Conservation (phyloP, 2,113 vertebrate species). For the Tylochromis polylepis region DNA sequence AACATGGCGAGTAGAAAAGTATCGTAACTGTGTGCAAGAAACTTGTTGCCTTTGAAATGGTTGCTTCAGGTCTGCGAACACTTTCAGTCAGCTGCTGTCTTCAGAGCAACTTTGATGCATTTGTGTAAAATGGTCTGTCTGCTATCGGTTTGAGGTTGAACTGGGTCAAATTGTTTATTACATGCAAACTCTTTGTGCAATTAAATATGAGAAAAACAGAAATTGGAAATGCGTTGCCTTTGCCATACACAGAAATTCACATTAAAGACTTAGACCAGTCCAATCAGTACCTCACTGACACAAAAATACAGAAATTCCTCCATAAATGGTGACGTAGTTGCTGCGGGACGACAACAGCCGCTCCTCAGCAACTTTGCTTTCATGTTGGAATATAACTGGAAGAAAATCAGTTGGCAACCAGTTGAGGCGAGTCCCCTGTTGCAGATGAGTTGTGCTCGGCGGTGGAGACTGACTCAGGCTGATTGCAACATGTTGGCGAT, state of each 20-base stretch:
- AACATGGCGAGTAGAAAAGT: not conserved
- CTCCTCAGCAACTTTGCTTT: not conserved
- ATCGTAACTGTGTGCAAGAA: not conserved
- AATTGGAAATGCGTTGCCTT: not conserved
- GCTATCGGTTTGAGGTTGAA: too few species aligned
- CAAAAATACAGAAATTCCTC: not conserved
- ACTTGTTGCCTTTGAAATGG: not conserved
- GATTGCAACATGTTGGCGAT: too few species aligned
- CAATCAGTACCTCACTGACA: too few species aligned
- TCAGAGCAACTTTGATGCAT: not conserved
- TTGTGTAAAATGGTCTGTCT: not conserved
- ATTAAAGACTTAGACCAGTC: not conserved
- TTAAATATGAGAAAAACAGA: not conserved
- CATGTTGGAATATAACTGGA: not conserved
- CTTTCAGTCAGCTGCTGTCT: not conserved
- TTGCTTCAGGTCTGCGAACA: not conserved
- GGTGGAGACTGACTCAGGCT: not conserved
- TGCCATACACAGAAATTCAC: rapidly evolving
- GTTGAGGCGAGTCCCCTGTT: not conserved
- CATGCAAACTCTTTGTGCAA: too few species aligned
- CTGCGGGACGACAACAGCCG: rapidly evolving
- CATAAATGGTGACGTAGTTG: not conserved
- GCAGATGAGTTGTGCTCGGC: not conserved
- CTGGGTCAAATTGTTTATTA: too few species aligned
- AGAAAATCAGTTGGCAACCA: not conserved